Evolutionary conservation across 1,140 invertebrate genomes (phyloP), one percentile per base, ranked within the genome.

Genomic region (Trichoplusia ni): DNA sequence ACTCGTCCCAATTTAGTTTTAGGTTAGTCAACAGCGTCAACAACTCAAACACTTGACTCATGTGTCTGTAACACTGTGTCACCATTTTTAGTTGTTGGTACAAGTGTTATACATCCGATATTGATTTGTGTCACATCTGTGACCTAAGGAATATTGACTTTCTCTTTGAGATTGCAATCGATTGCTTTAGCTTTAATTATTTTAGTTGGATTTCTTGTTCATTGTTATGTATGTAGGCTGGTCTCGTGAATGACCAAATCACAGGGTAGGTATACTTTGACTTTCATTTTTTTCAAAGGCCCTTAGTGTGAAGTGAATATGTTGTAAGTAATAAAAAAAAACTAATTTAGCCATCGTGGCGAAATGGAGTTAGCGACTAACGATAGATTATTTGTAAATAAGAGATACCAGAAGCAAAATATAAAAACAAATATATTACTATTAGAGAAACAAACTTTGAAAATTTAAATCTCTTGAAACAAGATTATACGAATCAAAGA

Each of bases 71-170:
- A 53, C 7, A 33, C 16, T 27, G 11, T 51, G 47, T 33, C n/a
- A 51, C 16, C 7, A 31, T 35, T 21, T 53, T 53, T 53, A n/a
- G 29, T 51, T 51, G 47, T 51, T 51, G n/a, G 4, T 13, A 14
- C 13, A 47, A 8, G 2, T 47, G 44, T 16, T 47, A 1, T 8
- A 37, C 19, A 53, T 33, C 47, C 31, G 29, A 6, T 2, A 18
- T 29, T 35, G 16, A 53, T 21, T 13, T 53, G 31, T 53, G 47
- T n/a, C 47, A 19, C 47, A 53, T 14, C 3, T 35, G 47, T 35
- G 47, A 53, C 47, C 47, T 21, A 18, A 2, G 0, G 2, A 6
- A n/a, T n/a, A n/a, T n/a, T n/a, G n/a, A 53, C 47, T 53, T 53
- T 53, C 47, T 53, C 47, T 53, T 53, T 35, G 33, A 9, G 16